Evolutionary conservation across 2,113 vertebrate genomes (phyloP).

Genomic region (Gymnocephalus cernua): DNA sequence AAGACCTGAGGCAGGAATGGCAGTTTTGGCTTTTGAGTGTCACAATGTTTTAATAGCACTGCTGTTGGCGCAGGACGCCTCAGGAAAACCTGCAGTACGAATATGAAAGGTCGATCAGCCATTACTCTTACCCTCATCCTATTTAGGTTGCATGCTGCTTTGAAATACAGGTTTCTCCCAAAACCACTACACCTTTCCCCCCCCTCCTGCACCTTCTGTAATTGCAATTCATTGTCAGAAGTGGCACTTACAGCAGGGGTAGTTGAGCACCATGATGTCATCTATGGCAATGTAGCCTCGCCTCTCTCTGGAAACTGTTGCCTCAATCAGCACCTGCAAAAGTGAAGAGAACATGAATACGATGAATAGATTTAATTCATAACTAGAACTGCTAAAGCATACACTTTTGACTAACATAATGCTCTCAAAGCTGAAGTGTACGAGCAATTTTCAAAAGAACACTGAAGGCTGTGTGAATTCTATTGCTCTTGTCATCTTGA

Average conservation of each 20-base stretch:
- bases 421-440: slow-evolving; percentile 36
- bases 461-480: background rate
- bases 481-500: slow-evolving; percentile 39
- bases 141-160: slow-evolving; percentile 40
- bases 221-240: slow-evolving; percentile 60
- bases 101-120: slow-evolving; percentile 59
- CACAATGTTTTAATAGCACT: slow-evolving; percentile 54
- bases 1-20: slow-evolving; percentile 20
- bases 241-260: slow-evolving; percentile 95
- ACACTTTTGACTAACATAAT: slow-evolving; percentile 22
- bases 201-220: slow-evolving; percentile 34
- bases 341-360: slow-evolving; percentile 45
- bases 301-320: slow-evolving; percentile 89
- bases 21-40: slow-evolving; percentile 50
- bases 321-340: slow-evolving; percentile 94
- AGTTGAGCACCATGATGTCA: slow-evolving; percentile 96
- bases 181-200: slow-evolving; percentile 15
- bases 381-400: slow-evolving; percentile 7
- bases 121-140: slow-evolving; percentile 51
- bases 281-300: slow-evolving; percentile 95
- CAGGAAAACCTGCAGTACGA: slow-evolving; percentile 40
- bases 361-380: slow-evolving; percentile 39
- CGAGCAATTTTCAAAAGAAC: slow-evolving; percentile 29
- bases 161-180: slow-evolving; percentile 36
- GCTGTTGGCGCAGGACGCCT: slow-evolving; percentile 33